Conservation (phyloP, 2,113 vertebrate species). For the Trochalopteron elliotii region DNA sequence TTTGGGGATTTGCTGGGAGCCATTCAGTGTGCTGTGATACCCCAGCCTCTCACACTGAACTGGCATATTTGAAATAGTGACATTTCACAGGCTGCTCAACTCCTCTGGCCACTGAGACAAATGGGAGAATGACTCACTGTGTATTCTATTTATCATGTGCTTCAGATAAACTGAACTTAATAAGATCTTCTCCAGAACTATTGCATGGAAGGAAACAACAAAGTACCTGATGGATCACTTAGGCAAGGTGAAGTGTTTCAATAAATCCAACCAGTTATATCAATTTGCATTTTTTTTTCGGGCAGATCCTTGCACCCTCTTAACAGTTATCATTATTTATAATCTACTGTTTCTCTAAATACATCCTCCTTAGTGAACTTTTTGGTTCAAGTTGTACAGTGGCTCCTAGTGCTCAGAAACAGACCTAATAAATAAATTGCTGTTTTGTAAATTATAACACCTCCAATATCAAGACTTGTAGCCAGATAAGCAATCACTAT, state of each 20-base stretch:
- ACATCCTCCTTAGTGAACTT: not conserved
- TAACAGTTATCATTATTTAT: not conserved
- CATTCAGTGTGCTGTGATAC: fast-evolving
- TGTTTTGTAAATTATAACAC: not conserved
- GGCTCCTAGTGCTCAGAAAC: not conserved
- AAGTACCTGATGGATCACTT: not conserved
- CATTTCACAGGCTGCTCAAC: not conserved
- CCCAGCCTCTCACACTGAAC: not conserved
- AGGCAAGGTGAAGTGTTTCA: not conserved
- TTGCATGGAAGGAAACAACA: not conserved
- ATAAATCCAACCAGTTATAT: not conserved
- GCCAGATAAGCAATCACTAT: not conserved
- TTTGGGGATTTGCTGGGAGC: not conserved
- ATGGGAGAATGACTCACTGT: not conserved
- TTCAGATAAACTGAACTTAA: not conserved
- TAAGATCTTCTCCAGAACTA: not conserved
- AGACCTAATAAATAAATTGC: not conserved
- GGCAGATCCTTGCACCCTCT: not conserved
- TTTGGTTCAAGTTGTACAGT: not conserved
- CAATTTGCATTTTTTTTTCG: not conserved
- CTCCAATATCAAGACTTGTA: not conserved
- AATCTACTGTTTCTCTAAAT: not conserved
- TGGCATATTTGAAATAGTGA: not conserved
- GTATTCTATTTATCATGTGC: not conserved
- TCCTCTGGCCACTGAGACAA: not conserved